Base-by-base conservation (phyloP, 1,140 invertebrate genomes). In the Mylabris phalerata region DNA sequence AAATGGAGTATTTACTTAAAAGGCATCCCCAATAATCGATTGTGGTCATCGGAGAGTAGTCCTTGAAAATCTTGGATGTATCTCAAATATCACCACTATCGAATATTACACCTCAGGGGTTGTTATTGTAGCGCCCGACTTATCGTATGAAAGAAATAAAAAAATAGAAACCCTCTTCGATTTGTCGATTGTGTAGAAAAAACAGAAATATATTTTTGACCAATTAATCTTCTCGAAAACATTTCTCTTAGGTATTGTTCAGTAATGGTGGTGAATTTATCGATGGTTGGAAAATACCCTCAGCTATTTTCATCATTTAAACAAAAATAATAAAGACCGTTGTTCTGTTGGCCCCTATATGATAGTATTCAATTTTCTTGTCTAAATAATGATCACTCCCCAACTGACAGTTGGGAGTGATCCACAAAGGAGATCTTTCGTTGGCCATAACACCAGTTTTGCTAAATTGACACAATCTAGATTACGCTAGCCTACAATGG, bases 201-300 rank as follows among this genome's bases (percentile, higher is more conserved):
- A 60, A 55, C 58, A 60, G 55, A 56, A 60, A 60, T 60, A 60
- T 60, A 60, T 60, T 60, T 60, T 55, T 60, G 58, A 55, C 50
- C 58, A 55, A 60, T 60, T 60, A 60, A 60, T 60, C 58, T 60
- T 60, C 27, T 50, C 4, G 58, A 50, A 24, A 55, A 44, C 42
- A 55, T 60, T 32, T 60, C 48, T 55, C 51, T 25, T 48, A 55
- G 46, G 58, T 50, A 55, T 60, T 60, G 58, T 60, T 60, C 42
- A 27, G 42, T 60, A 55, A 60, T 60, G 51, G 48, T 49, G 24
- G 48, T 24, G 50, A 55, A 48, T 60, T 60, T 51, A 60, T 60
- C 27, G 51, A 39, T 38, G 24, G 47, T 5, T 32, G 7, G 7
- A 32, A 5, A 32, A 32, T 7, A 4, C 4, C 32, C 32, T 32